Evolutionary conservation across 2,113 vertebrate genomes (phyloP), one percentile per base, ranked within the genome.

Genomic region (Gorilla gorilla): DNA sequence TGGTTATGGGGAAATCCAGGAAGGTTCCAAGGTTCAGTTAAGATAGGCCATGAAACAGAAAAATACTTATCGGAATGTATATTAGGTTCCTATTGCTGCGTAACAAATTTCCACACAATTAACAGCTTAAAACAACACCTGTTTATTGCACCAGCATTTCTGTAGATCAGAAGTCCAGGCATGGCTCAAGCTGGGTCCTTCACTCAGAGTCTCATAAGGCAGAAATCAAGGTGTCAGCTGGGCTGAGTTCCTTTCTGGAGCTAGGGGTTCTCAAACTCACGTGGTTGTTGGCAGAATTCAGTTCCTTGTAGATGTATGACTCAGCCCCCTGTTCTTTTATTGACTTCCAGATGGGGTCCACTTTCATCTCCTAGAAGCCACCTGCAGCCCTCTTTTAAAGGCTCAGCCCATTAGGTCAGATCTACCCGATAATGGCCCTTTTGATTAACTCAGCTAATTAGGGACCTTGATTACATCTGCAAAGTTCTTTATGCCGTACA

Each of bases 61-160:
- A 91, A 94, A 96, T 81, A 50, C 94, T 96, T 72, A 94, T 61
- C 73, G 72, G 75, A 95, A 75, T 93, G 89, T 82, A 61, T 92
- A 64, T 83, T 92, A 87, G 40, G 40, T 66, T 70, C 72, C 57
- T 89, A 89, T 50, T 59, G 13, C 52, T 91, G 30, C 0, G 0
- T 89, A 86, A 89, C 78, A 97, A 92, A 94, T 73, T 48, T 82
- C 68, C 79, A 90, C 94, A 95, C 83, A 94, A 94, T 70, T 89
- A 95, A 61, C 90, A 90, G 70, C 88, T 95, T 87, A 90, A 96
- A 96, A 95, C 91, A 95, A 64, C 32, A 90, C 50, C 80, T 0
- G 4, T 72, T 90, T 84, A 79, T 89, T 84, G 55, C 66, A 6
- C 48, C 59, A 68, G 50, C 72, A 23, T 72, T 94, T 97, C 84